Conservation (phyloP, 1,140 invertebrate species). For the Atopsyche davidsoni region DNA sequence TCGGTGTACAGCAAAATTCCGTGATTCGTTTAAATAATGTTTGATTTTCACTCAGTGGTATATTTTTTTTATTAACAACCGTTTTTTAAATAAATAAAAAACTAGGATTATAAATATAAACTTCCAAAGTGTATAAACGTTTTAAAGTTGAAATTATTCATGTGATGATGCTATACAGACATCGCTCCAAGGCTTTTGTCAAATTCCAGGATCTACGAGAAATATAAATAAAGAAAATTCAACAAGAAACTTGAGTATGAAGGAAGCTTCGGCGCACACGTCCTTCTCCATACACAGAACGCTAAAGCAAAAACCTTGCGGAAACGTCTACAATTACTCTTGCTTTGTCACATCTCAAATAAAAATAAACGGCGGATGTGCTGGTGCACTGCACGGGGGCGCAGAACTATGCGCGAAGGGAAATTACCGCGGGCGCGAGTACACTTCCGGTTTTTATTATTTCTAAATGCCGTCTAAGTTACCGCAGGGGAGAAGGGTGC, state of each 20-base stretch:
- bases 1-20: no score
- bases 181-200: no score
- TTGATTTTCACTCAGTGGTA: no score
- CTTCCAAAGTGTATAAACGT: no score
- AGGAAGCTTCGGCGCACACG: not conserved
- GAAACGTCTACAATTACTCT: not conserved
- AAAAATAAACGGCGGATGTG: conserved; percentile 3
- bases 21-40: no score
- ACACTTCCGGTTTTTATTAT: conserved; percentile 17
- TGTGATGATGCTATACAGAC: no score
- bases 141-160: no score
- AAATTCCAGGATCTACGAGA: not conserved
- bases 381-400: not conserved
- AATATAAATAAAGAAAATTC: not conserved
- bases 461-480: conserved; percentile 3
- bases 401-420: not conserved
- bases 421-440: not conserved
- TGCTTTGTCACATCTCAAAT: not conserved
- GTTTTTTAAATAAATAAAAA: no score
- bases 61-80: no score
- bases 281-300: not conserved
- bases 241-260: not conserved
- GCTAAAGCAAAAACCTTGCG: not conserved
- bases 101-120: no score
- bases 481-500: conserved; percentile 1